Percentiles rank a stretch among this genome's conserved stretches.
Conservation (phyloP, 2,797 vertebrate genomes). For the Oreochromis mossambicus region DNA sequence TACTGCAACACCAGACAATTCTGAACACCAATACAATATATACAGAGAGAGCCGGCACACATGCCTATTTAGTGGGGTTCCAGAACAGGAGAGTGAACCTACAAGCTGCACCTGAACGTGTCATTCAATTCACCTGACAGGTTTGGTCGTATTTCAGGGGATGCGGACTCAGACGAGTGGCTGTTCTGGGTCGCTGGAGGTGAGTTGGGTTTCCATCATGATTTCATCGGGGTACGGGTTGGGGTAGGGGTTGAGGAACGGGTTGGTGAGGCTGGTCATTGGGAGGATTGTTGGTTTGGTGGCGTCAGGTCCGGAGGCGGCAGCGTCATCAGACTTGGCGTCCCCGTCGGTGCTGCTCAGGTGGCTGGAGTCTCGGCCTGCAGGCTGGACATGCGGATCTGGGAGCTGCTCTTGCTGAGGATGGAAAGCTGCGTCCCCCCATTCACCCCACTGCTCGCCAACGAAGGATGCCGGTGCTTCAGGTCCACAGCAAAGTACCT, state of each 20-base stretch:
- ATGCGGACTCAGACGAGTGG: slow-evolving; percentile 47
- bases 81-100: neutral
- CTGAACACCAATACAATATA: slow-evolving; percentile 17
- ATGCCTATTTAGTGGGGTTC: neutral
- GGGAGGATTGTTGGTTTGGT: slow-evolving; percentile 31
- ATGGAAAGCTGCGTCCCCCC: slow-evolving; percentile 98
- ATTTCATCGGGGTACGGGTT: slow-evolving; percentile 42
- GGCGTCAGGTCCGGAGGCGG: neutral
- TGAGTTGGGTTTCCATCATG: slow-evolving; percentile 52
- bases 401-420: slow-evolving; percentile 99
- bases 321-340: neutral
- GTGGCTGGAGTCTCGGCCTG: slow-evolving; percentile 91
- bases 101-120: neutral
- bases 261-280: slow-evolving; percentile 60
- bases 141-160: neutral
- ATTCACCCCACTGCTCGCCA: slow-evolving; percentile 98
- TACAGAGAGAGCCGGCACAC: slow-evolving; percentile 9
- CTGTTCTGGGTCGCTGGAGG: slow-evolving; percentile 43
- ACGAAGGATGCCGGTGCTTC: slow-evolving; percentile 94
- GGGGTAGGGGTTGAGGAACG: slow-evolving; percentile 46
- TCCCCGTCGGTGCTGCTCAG: slow-evolving; percentile 69
- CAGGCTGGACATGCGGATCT: slow-evolving; percentile 98
- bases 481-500: slow-evolving; percentile 99
- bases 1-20: slow-evolving; percentile 18
- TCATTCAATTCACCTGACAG: neutral